Evolutionary conservation across 2,113 vertebrate species (phyloP).

Genomic region (Corynorhinus townsendii): DNA sequence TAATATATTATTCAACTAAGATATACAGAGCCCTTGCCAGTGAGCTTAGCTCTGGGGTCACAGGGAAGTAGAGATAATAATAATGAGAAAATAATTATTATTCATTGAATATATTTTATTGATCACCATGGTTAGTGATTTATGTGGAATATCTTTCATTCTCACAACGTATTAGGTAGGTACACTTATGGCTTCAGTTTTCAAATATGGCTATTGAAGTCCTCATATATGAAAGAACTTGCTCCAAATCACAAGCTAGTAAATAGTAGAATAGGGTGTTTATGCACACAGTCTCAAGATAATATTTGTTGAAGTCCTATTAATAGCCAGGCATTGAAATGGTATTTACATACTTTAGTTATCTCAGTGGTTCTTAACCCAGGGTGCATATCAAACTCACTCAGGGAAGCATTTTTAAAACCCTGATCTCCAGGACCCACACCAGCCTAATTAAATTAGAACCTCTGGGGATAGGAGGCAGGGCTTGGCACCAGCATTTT

Average conservation of each 20-base stretch:
- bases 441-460: constrained; percentile 14
- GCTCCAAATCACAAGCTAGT: neutral
- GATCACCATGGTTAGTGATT: neutral
- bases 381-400: neutral
- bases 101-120: neutral
- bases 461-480: neutral
- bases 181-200: neutral
- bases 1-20: neutral
- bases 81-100: neutral
- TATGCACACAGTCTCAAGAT: neutral
- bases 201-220: neutral
- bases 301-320: neutral
- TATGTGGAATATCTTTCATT: neutral
- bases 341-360: neutral
- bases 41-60: neutral
- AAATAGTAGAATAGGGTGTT: neutral
- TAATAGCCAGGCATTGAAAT: neutral
- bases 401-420: neutral
- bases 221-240: neutral
- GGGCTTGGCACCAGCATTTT: neutral
- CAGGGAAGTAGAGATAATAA: neutral
- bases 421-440: neutral
- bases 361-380: constrained; percentile 13
- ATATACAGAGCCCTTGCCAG: neutral
- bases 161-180: neutral